Conservation (phyloP, 2,888 invertebrate species). For the Synergus gifuensis region DNA sequence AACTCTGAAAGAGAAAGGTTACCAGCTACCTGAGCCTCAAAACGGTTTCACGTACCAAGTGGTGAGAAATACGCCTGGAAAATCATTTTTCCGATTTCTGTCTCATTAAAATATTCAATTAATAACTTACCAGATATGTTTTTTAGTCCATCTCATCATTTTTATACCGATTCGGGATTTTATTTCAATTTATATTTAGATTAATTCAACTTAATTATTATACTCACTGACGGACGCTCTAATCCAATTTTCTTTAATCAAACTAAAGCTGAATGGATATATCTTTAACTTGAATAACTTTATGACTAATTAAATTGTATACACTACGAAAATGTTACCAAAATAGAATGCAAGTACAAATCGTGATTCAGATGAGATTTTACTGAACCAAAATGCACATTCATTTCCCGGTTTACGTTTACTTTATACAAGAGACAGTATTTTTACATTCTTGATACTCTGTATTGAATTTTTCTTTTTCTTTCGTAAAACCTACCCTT, state of each 20-base stretch:
- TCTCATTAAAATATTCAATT: neutral
- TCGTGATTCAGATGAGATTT: too few species aligned
- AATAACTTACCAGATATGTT: neutral
- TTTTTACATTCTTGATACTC: neutral
- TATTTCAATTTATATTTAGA: too few species aligned
- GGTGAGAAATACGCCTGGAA: neutral
- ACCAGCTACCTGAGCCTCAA: neutral
- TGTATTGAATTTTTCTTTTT: neutral
- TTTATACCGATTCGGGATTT: too few species aligned
- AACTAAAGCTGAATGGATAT: neutral
- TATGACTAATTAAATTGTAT: neutral
- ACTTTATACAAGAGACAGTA: neutral
- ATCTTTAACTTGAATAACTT: neutral
- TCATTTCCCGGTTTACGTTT: too few species aligned
- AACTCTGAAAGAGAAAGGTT: neutral
- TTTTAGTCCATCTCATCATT: neutral
- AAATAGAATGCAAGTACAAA: too few species aligned
- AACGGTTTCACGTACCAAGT: neutral
- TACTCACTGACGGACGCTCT: neutral
- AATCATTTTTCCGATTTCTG: neutral
- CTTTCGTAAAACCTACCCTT: neutral
- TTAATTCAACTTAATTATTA: too few species aligned
- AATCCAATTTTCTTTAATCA: neutral
- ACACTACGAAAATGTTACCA: too few species aligned
- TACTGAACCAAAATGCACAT: too few species aligned